Evolutionary conservation across 2,113 vertebrate species (phyloP).

Genomic region (Pavo muticus): DNA sequence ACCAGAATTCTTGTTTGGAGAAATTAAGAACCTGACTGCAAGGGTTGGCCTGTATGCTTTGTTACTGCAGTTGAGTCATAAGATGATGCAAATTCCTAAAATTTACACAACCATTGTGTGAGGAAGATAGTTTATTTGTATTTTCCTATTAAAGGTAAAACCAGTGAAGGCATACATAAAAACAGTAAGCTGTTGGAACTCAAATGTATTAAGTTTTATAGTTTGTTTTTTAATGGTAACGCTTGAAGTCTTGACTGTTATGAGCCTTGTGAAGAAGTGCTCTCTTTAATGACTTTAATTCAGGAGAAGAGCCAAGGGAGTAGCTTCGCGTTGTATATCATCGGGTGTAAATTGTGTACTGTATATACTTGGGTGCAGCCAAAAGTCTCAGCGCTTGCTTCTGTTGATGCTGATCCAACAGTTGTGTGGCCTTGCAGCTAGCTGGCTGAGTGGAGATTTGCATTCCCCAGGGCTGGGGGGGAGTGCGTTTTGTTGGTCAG

Average conservation of each 20-base stretch:
- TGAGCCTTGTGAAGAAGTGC: background rate
- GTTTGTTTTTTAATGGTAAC: background rate
- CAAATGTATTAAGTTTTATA: background rate
- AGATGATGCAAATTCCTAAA: background rate
- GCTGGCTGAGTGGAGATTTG: background rate
- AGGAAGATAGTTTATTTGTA: background rate
- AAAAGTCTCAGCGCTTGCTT: background rate
- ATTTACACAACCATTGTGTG: background rate
- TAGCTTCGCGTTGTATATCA: background rate
- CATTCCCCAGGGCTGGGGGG: background rate
- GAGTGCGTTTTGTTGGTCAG: background rate
- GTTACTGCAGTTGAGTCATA: background rate
- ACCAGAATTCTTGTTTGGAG: too few relatives aligned
- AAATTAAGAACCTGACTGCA: too few relatives aligned
- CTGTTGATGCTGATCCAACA: background rate
- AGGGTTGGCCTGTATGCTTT: background rate
- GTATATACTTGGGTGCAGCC: background rate
- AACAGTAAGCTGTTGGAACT: background rate
- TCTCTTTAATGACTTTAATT: background rate
- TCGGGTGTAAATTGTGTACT: background rate
- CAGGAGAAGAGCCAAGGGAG: background rate
- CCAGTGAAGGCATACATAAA: background rate
- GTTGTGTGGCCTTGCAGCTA: background rate
- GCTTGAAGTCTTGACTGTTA: background rate
- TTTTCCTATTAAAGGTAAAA: background rate